A percentile compares a stretch with the other conserved stretches of the same genome.
phyloP scores from a whole-genome alignment of 2,888 invertebrate genomes.

The Torymus tubicola region DNA sequence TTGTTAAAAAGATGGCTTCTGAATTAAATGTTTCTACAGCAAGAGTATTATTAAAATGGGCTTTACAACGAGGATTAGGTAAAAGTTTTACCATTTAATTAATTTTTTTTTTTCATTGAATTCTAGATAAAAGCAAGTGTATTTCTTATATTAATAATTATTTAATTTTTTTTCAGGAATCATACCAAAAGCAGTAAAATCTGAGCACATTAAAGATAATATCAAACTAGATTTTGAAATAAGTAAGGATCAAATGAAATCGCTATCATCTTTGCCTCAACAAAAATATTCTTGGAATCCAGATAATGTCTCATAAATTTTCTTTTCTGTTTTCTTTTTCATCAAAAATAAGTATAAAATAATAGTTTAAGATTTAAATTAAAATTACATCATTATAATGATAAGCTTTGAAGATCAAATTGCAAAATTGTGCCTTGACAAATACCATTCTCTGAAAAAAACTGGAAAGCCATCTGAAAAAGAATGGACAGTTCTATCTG shows the following conservation, averaged over 20 bases:
- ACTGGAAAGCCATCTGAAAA: constrained; percentile 86
- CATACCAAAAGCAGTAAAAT: constrained; percentile 82
- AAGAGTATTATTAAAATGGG: constrained; percentile 86
- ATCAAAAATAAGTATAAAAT: constrained; percentile 8
- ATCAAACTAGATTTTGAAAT: constrained; percentile 80
- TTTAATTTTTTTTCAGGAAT: constrained; percentile 75
- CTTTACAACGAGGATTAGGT: constrained; percentile 84
- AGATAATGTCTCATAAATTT: constrained; percentile 75
- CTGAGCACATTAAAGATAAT: constrained; percentile 80
- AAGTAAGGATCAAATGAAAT: constrained; percentile 78
- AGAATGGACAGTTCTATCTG: constrained; percentile 92
- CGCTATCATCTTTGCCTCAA: constrained; percentile 75
- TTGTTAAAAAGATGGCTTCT: constrained; percentile 80
- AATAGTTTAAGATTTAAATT: constrained; percentile 1
- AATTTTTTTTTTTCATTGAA: constrained; percentile 32
- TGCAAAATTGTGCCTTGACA: constrained; percentile 80
- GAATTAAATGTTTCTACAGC: constrained; percentile 80
- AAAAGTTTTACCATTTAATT: constrained; percentile 33
- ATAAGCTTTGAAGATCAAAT: constrained; percentile 77
- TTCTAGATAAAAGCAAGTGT: not conserved
- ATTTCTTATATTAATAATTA: constrained; percentile 34
- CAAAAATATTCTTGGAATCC: constrained; percentile 81
- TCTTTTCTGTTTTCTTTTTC: not conserved
- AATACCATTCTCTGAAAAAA: constrained; percentile 83
- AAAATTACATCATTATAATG: constrained; percentile 22